Conservation (phyloP, 1,140 invertebrate genomes). For the Lanistes nyassanus region DNA sequence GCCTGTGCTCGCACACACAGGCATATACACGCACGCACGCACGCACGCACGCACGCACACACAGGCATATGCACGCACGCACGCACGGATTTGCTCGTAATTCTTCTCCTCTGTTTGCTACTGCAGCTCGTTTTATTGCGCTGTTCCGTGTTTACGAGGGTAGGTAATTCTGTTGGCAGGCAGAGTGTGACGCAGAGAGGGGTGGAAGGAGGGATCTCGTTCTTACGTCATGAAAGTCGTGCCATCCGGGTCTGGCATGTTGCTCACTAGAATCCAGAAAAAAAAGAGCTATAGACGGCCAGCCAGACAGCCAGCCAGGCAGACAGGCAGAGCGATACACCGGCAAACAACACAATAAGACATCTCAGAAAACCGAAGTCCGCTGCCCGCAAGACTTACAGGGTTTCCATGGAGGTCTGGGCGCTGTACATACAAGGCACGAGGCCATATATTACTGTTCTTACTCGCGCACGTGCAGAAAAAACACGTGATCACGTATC, state of each 20-base stretch:
- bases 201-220: no score
- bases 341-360: no score
- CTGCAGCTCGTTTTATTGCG: background rate
- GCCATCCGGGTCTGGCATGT: no score
- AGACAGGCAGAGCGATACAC: no score
- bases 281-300: no score
- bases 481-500: background rate
- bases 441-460: background rate
- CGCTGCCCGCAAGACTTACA: no score
- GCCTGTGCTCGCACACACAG: background rate
- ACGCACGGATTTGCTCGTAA: background rate
- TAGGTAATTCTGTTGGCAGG: background rate
- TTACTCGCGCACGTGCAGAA: background rate
- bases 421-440: no score
- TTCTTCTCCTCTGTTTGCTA: background rate
- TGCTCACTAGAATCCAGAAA: no score
- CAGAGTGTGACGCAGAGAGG: background rate
- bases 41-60: slow-evolving; percentile 8
- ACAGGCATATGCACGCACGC: slow-evolving; percentile 8
- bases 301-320: no score
- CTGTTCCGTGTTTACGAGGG: background rate
- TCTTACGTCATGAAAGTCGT: no score
- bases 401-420: no score
- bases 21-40: slow-evolving; percentile 5
- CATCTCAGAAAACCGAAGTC: no score